Percentiles rank a stretch among this genome's conserved stretches.
Evolutionary conservation across 2,113 vertebrate species (phyloP).

Genomic region (Geococcyx californianus): DNA sequence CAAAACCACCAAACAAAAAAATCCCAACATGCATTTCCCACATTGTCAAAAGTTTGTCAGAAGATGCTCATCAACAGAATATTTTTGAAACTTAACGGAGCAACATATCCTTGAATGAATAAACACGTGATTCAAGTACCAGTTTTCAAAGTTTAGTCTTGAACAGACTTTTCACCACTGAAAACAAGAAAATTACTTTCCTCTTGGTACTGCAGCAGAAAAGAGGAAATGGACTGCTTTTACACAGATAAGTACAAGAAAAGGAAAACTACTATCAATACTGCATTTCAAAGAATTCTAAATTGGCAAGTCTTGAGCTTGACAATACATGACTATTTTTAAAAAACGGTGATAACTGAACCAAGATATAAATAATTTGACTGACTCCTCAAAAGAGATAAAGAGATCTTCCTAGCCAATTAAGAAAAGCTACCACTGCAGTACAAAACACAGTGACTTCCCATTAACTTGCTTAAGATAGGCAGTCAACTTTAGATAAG

Average conservation of each 20-base stretch:
- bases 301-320: background rate
- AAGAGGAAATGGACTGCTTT: background rate
- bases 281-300: background rate
- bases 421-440: background rate
- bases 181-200: background rate
- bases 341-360: background rate
- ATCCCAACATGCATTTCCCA: background rate
- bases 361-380: background rate
- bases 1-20: background rate
- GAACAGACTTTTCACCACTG: background rate
- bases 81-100: background rate
- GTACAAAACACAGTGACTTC: background rate
- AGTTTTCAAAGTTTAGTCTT: background rate
- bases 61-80: background rate
- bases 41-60: background rate
- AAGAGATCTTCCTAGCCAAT: background rate
- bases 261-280: background rate
- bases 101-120: background rate
- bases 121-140: background rate
- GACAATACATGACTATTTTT: no score
- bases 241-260: background rate
- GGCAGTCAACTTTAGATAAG: background rate
- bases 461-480: background rate
- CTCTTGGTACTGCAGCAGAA: background rate
- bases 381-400: background rate